Base-by-base conservation (phyloP, 2,113 vertebrate species). In the Ifrita kowaldi region DNA sequence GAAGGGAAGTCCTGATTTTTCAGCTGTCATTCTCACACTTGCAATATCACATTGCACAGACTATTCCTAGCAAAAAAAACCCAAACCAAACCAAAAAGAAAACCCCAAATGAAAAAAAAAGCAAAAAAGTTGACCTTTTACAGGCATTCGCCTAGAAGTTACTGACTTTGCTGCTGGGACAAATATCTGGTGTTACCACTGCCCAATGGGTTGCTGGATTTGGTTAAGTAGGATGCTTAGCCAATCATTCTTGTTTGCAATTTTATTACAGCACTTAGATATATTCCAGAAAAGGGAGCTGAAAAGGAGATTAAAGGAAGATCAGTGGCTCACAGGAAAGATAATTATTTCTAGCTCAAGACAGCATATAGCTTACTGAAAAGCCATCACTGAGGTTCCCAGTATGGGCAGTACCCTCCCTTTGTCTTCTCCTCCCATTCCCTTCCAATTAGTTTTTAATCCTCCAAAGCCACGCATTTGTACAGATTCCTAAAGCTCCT, bases 281-380 rank as follows among this genome's bases (percentile, higher is more conserved):
- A 64, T 14, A 87, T 39, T 68, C 69, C 70, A 79, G 70, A 73
- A 87, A 64, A 94, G 62, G 28, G 50, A 89, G 46, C 53, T 65
- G 70, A 78, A 91, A 87, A 89, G 19, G 59, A 81, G 93, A 94
- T 96, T 95, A 93, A 91, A 82, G 19, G 53, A 92, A 94, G 67
- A 93, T 84, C 91, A 87, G 89, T 82, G 81, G 60, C 77, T 95
- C 62, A 84, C 62, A 44, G 67, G 41, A 57, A 94, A 95, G 84
- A 83, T 60, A 89, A 95, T 91, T 82, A 91, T 95, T 96, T 95
- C 84, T 62, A 97, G 74, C 65, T 75, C n/a, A 75, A 92, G 64
- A 67, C 27, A 83, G 39, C 50, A 80, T 24, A 57, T 0, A 90
- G 63, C 62, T 86, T 85, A 90, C 60, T 64, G 73, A 89, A 93